Percentiles rank a stretch among this genome's conserved stretches.
Evolutionary conservation across 2,113 vertebrate genomes (phyloP).

Genomic region (Aspiorhynchus laticeps): DNA sequence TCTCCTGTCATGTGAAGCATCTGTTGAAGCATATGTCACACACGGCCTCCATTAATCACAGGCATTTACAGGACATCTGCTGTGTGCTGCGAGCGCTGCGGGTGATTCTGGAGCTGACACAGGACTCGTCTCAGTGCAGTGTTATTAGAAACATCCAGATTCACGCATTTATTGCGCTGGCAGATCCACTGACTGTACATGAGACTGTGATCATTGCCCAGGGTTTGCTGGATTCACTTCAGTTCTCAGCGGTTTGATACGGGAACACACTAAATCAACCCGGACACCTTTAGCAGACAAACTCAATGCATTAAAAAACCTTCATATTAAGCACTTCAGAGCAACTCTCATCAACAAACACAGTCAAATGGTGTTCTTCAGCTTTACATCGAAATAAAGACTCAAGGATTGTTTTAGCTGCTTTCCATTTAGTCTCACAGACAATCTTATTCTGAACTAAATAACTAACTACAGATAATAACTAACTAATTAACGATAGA

Average conservation of each 20-base stretch:
- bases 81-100: conserved; percentile 1
- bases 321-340: background rate
- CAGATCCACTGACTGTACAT: background rate
- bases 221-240: background rate
- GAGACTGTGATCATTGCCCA: background rate
- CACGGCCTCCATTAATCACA: conserved; percentile 45
- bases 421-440: background rate
- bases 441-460: background rate
- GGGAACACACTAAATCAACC: background rate
- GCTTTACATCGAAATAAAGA: background rate
- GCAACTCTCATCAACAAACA: background rate
- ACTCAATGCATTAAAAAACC: background rate
- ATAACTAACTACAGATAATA: too few species aligned
- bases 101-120: background rate
- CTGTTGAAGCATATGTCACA: conserved; percentile 56
- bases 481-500: background rate
- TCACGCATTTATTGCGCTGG: background rate
- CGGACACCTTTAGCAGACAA: background rate
- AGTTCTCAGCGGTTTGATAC: background rate
- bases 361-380: background rate
- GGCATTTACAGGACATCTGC: conserved; percentile 54
- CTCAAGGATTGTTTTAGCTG: background rate
- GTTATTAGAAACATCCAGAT: background rate
- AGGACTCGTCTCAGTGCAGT: background rate
- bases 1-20: conserved; percentile 14